These are phyloP conservation scores for Lordiphosa fenestrarum DNA, from an alignment of 2,888 invertebrate genomes.

Conservation along the genomic window DNA sequence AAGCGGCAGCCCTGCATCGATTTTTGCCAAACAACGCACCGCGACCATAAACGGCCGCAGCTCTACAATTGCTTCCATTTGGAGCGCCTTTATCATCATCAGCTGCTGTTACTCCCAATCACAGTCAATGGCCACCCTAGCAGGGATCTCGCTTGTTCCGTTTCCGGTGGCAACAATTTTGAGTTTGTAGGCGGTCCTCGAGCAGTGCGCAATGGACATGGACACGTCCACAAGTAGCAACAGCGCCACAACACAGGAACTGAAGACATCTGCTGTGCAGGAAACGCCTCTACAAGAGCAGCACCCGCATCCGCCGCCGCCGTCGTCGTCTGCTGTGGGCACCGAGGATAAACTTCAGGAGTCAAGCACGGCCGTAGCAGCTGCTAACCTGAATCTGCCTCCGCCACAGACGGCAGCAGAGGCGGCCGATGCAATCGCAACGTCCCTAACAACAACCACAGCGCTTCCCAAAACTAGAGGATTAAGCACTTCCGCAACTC, in stretches of 20 bases:
- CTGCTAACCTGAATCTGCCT: too few relatives aligned
- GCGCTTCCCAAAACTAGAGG: too few relatives aligned
- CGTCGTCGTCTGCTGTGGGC: not conserved
- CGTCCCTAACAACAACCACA: too few relatives aligned
- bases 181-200: slow-evolving; percentile 4
- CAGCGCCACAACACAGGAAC: not conserved
- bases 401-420: too few relatives aligned
- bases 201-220: slow-evolving; percentile 38
- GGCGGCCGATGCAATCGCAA: too few relatives aligned
- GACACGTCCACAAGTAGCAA: slow-evolving; percentile 32
- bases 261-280: too few relatives aligned
- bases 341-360: too few relatives aligned
- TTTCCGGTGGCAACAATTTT: slow-evolving; percentile 5
- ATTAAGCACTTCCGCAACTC: too few relatives aligned
- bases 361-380: too few relatives aligned
- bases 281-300: too few relatives aligned
- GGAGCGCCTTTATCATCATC: not conserved
- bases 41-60: slow-evolving; percentile 5
- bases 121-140: slow-evolving; percentile 27
- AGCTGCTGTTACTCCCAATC: not conserved
- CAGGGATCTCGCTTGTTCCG: slow-evolving; percentile 6
- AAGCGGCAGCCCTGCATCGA: slow-evolving; percentile 11
- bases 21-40: slow-evolving; percentile 7
- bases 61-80: not conserved
- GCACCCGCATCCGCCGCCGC: not conserved